Base-by-base conservation (phyloP, 2,797 vertebrate genomes). In the Gastrophryne carolinensis region DNA sequence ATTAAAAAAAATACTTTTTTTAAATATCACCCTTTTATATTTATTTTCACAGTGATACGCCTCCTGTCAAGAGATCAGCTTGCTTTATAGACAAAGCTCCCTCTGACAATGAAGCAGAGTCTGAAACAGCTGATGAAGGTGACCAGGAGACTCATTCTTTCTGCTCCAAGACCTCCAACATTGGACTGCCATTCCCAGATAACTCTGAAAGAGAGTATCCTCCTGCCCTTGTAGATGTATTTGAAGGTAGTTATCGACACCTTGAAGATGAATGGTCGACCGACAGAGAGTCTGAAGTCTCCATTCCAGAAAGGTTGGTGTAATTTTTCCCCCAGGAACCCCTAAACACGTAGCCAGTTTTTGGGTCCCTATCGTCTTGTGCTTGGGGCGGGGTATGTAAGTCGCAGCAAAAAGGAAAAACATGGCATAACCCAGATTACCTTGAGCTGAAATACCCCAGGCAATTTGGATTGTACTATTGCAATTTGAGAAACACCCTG, bases 191-290 rank as follows among this genome's bases (percentile, higher is more conserved):
- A 3, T 7, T 67, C 39, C 26, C 49, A n/a, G 21, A 27, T 49
- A 26, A 54, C 17, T 11, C 35, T 27, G 58, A 26, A 9, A 30
- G 5, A 1, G 35, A 56, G 2, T 13, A 17, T 5, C 17, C 29
- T 19, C 2, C 62, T 7, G 13, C 21, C 5, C 57, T 68, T 5
- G 21, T 56, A 21, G 49, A 77, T 12, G 5, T 26, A 4, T 64
- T 64, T 57, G 49, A 64, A 26, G 50, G 19, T n/a, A 27, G 21
- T 26, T 54, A 27, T 29, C 58, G 27, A 8, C 21, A 6, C n/a
- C 57, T 44, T 29, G 74, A 77, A 57, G 74, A 77, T 49, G 74
- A 71, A 10, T 77, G 66, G 74, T 77, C 74, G 21, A 76, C 66
- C 19, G 74, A 76, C 21, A 64, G 67, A 37, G 74, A 73, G 26